These are phyloP conservation scores for Athetis lepigone DNA, from an alignment of 2,888 invertebrate genomes.

Conservation along the genomic window DNA sequence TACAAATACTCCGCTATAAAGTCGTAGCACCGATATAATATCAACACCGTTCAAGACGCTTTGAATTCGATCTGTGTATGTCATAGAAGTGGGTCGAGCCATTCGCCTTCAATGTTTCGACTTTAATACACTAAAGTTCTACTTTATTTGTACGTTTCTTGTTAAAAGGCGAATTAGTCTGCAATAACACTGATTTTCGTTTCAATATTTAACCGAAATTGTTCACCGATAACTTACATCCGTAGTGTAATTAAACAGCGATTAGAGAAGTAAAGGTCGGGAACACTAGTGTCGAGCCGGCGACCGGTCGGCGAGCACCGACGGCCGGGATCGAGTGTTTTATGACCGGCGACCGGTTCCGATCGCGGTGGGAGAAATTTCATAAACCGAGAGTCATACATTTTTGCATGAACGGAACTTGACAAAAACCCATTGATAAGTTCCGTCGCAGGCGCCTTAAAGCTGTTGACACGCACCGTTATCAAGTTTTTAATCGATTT, in stretches of 20 bases:
- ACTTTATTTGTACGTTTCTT: slow-evolving; percentile 46
- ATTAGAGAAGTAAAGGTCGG: slow-evolving; percentile 61
- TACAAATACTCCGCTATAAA: slow-evolving; percentile 17
- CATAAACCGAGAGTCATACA: slow-evolving; percentile 62
- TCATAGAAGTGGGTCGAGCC: slow-evolving; percentile 62
- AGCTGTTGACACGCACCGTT: slow-evolving; percentile 83
- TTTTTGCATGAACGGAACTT: slow-evolving; percentile 82
- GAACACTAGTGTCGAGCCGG: slow-evolving; percentile 43
- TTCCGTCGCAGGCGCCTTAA: slow-evolving; percentile 80
- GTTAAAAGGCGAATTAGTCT: slow-evolving; percentile 49
- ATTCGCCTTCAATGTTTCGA: slow-evolving; percentile 50
- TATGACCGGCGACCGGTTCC: slow-evolving; percentile 67
- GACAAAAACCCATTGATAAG: slow-evolving; percentile 80
- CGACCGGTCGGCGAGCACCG: slow-evolving; percentile 35
- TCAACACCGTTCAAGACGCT: slow-evolving; percentile 53
- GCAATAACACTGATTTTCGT: slow-evolving; percentile 47
- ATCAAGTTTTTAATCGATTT: slow-evolving; percentile 86
- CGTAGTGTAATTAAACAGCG: slow-evolving; percentile 60
- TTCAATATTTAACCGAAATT: slow-evolving; percentile 48
- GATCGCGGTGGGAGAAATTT: slow-evolving; percentile 65
- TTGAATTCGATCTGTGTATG: slow-evolving; percentile 60
- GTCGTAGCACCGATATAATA: slow-evolving; percentile 29
- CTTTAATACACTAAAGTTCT: slow-evolving; percentile 53
- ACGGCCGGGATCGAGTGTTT: slow-evolving; percentile 55
- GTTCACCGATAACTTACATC: slow-evolving; percentile 58